These are phyloP conservation scores for Leiothrix lutea DNA, from an alignment of 2,113 vertebrate species.

Conservation along the genomic window DNA sequence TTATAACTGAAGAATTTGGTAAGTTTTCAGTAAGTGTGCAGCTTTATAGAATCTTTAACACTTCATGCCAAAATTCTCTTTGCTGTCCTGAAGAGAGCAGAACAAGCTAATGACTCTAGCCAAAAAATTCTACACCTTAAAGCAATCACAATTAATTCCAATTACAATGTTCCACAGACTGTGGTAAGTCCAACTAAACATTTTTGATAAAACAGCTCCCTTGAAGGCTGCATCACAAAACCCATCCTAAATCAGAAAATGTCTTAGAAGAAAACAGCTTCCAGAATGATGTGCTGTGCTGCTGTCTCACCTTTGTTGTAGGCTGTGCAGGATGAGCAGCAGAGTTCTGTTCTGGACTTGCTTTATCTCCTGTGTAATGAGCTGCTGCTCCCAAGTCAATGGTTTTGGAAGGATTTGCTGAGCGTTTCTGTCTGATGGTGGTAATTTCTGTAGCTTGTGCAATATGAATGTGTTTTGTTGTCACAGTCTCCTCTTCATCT, in stretches of 20 bases:
- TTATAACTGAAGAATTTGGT: not conserved
- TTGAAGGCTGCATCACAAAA: not conserved
- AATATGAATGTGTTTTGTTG: conserved; percentile 90
- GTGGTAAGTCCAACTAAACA: not conserved
- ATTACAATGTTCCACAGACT: not conserved
- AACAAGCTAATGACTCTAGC: not conserved
- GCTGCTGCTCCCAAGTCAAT: conserved; percentile 96
- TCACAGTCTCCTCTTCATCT: conserved; percentile 95
- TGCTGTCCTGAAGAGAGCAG: not conserved
- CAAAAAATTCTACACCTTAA: not conserved
- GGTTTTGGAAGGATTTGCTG: conserved; percentile 89
- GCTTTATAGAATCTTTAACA: not conserved
- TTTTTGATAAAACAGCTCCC: not conserved
- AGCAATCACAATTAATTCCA: not conserved
- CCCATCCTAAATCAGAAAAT: not conserved
- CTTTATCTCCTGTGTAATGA: conserved; percentile 88
- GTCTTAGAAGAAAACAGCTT: not conserved
- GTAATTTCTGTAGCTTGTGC: conserved; percentile 94
- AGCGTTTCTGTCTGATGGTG: conserved; percentile 87
- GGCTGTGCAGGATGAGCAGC: conserved; percentile 66
- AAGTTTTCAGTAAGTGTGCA: not conserved
- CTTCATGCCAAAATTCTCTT: not conserved
- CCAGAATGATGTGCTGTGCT: not conserved
- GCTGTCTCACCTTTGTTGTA: conserved; percentile 78
- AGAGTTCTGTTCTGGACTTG: conserved; percentile 76